phyloP scores from a whole-genome alignment of 1,140 invertebrate genomes.

The Drosophila biarmipes region DNA sequence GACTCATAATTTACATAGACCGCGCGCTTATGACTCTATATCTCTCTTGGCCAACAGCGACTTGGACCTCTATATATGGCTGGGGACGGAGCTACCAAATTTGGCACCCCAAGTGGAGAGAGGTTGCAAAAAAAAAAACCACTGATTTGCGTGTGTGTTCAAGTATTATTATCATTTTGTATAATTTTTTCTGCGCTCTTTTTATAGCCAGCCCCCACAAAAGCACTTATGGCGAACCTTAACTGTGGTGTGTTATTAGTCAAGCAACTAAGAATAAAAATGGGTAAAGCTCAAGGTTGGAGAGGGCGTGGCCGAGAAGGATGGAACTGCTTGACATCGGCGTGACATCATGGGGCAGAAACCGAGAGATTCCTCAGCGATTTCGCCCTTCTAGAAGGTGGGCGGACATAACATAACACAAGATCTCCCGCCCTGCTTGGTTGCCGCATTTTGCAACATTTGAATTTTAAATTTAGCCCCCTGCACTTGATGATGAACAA shows the following conservation, averaged over 20 bases:
- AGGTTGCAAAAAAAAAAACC: slow-evolving; percentile 20
- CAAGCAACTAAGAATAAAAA: slow-evolving; percentile 41
- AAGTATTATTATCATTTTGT: slow-evolving; percentile 62
- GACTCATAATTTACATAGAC: slow-evolving; percentile 75
- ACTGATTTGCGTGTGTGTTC: slow-evolving; percentile 46
- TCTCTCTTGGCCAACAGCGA: slow-evolving; percentile 46
- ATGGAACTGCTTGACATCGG: slow-evolving; percentile 23
- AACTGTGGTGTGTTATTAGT: slow-evolving; percentile 41
- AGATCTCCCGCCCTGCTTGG: slow-evolving; percentile 19
- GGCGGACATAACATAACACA: slow-evolving; percentile 1
- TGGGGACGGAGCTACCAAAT: slow-evolving; percentile 60
- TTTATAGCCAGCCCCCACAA: slow-evolving; percentile 53
- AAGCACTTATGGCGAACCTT: slow-evolving; percentile 29
- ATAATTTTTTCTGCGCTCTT: slow-evolving; percentile 38
- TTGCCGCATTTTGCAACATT: slow-evolving; percentile 63
- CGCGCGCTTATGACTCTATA: slow-evolving; percentile 61
- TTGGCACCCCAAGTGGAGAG: slow-evolving; percentile 57
- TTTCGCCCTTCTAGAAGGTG: slow-evolving; percentile 42
- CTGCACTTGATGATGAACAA: slow-evolving; percentile 48
- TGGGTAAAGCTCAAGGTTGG: slow-evolving; percentile 43
- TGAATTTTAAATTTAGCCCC: slow-evolving; percentile 71
- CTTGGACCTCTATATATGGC: slow-evolving; percentile 54
- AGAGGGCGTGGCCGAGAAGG: slow-evolving; percentile 21
- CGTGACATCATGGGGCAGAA: slow-evolving; percentile 28
- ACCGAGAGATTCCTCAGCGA: slow-evolving; percentile 2